phyloP scores from a whole-genome alignment of 1,140 invertebrate genomes.

The Pollicipes pollicipes region DNA sequence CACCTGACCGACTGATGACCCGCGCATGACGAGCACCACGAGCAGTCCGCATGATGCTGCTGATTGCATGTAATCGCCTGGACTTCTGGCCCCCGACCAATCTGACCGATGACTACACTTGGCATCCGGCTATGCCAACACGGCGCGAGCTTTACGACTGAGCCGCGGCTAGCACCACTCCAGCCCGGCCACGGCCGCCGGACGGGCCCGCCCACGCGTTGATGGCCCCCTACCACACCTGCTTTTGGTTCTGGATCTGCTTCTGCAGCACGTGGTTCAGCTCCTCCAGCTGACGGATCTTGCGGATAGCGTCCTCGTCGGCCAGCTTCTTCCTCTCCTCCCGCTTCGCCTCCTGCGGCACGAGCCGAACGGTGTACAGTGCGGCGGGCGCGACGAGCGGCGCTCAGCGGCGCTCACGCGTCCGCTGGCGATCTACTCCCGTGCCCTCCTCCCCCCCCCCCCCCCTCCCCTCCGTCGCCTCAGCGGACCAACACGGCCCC shows the following conservation, averaged over 20 bases:
- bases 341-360: conserved; percentile 64
- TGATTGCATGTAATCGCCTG: too few species aligned
- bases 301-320: conserved; percentile 83
- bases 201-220: too few species aligned
- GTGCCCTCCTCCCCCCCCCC: conserved; percentile 87
- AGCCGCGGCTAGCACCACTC: too few species aligned
- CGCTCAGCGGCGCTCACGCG: conserved; percentile 72
- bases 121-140: too few species aligned
- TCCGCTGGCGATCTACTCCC: conserved; percentile 86
- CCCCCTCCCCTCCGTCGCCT: conserved; percentile 89
- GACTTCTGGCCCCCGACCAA: too few species aligned
- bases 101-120: too few species aligned
- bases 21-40: too few species aligned
- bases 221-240: conserved; percentile 35
- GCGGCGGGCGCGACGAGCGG: conserved; percentile 34
- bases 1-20: too few species aligned
- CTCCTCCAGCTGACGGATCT: conserved; percentile 88
- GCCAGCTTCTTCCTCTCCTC: conserved; percentile 81
- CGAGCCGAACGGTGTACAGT: conserved; percentile 7
- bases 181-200: too few species aligned
- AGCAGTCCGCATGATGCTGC: too few species aligned
- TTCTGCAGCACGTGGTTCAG: conserved; percentile 40
- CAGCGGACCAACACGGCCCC: too few species aligned
- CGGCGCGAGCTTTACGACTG: too few species aligned
- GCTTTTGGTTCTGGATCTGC: conserved; percentile 48